These are phyloP conservation scores for Turdus rufiventris DNA, from an alignment of 2,113 vertebrate genomes.

Conservation along the genomic window DNA sequence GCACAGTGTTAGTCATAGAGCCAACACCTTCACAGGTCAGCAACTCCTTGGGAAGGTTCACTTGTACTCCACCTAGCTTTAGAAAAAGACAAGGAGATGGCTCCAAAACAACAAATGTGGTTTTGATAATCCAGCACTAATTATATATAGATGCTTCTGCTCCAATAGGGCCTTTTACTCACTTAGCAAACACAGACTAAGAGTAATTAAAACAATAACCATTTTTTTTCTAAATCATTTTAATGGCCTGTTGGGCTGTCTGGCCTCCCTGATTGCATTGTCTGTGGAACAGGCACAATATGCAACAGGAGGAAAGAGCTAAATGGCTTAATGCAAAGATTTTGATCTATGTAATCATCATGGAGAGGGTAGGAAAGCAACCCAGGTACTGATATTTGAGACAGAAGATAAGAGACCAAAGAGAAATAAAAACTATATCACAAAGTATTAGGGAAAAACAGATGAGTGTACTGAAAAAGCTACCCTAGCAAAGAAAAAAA, in stretches of 20 bases:
- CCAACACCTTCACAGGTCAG: slow-evolving; percentile 46
- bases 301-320: neutral
- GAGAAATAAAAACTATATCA: neutral
- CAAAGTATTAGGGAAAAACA: neutral
- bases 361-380: neutral
- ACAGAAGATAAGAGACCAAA: neutral
- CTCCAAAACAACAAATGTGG: slow-evolving; percentile 6
- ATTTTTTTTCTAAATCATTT: neutral
- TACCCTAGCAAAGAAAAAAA: neutral
- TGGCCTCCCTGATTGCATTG: neutral
- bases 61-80: slow-evolving; percentile 19
- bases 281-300: neutral
- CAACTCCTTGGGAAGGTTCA: slow-evolving; percentile 4
- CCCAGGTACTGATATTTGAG: neutral
- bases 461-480: neutral
- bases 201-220: neutral
- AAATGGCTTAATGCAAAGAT: neutral
- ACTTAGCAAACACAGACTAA: neutral
- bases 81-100: neutral
- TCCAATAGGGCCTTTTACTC: neutral
- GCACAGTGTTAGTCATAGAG: slow-evolving; percentile 49
- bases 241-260: neutral
- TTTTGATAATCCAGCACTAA: slow-evolving; percentile 15
- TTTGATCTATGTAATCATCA: neutral
- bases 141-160: neutral